A percentile compares a stretch with the other conserved stretches of the same genome.
phyloP scores from a whole-genome alignment of 2,888 invertebrate species.

The Chrysotoxum bicinctum region DNA sequence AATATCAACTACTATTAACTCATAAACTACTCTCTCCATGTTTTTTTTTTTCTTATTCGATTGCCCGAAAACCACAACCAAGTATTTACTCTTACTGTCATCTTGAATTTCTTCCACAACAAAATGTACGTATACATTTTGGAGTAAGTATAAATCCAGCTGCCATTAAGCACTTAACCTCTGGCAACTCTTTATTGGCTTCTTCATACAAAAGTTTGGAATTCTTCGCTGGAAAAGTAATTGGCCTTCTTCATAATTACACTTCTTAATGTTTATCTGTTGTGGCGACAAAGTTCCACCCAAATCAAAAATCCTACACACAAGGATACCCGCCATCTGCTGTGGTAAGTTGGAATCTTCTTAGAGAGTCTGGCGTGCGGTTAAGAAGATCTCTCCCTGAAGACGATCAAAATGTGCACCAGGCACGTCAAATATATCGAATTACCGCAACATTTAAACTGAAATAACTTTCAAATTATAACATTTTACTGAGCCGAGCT shows the following conservation, averaged over 20 bases:
- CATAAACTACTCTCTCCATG: conserved; percentile 21
- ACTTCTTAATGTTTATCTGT: conserved; percentile 22
- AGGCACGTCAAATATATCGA: conserved; percentile 64
- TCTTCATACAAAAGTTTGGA: conserved; percentile 22
- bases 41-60: neutral
- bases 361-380: conserved; percentile 15
- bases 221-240: neutral
- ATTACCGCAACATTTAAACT: conserved; percentile 65
- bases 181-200: conserved; percentile 59
- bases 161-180: conserved; percentile 44
- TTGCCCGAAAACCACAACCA: conserved; percentile 36
- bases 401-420: conserved; percentile 51
- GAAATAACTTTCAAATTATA: conserved; percentile 71
- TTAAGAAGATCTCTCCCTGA: neutral
- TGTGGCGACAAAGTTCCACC: conserved; percentile 41
- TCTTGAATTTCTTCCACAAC: conserved; percentile 65
- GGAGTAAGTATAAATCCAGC: neutral
- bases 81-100: conserved; percentile 25
- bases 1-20: neutral
- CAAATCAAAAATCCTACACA: conserved; percentile 5
- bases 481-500: conserved; percentile 50
- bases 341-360: conserved; percentile 19
- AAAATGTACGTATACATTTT: neutral
- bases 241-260: conserved; percentile 49
- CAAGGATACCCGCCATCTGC: conserved; percentile 60